These are phyloP conservation scores for Bufo gargarizans DNA, from an alignment of 2,113 vertebrate species.

Conservation along the genomic window DNA sequence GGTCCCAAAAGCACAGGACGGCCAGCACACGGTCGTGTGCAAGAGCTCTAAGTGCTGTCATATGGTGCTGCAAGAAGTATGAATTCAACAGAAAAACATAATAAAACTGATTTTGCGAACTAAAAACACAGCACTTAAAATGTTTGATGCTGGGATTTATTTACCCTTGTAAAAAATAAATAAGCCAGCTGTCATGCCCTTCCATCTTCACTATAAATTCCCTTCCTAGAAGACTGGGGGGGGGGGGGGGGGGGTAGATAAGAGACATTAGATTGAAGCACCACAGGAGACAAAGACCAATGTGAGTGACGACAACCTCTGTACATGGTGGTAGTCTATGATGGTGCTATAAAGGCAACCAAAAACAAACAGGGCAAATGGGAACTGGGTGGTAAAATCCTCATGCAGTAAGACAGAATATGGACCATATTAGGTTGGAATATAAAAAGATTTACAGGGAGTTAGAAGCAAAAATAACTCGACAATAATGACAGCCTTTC, in stretches of 20 bases:
- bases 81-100: too few relatives aligned
- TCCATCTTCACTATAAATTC: too few relatives aligned
- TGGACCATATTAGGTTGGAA: neutral
- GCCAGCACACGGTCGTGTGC: too few relatives aligned
- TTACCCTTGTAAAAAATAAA: too few relatives aligned
- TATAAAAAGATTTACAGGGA: neutral
- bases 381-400: neutral
- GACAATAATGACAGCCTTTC: conserved; percentile 36
- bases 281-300: neutral
- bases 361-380: neutral
- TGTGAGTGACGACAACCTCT: neutral
- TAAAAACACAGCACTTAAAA: too few relatives aligned
- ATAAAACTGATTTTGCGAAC: too few relatives aligned
- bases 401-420: neutral
- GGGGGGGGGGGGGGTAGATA: neutral
- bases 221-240: neutral
- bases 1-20: too few relatives aligned
- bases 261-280: neutral
- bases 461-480: conserved; percentile 23
- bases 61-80: too few relatives aligned
- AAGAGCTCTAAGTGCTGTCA: too few relatives aligned
- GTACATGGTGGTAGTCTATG: neutral
- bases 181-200: too few relatives aligned
- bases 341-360: neutral
- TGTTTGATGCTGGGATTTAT: too few relatives aligned